A percentile compares a stretch with the other conserved stretches of the same genome.
Evolutionary conservation across 1,140 invertebrate genomes (phyloP).

Genomic region (Zaprionus nigranus): DNA sequence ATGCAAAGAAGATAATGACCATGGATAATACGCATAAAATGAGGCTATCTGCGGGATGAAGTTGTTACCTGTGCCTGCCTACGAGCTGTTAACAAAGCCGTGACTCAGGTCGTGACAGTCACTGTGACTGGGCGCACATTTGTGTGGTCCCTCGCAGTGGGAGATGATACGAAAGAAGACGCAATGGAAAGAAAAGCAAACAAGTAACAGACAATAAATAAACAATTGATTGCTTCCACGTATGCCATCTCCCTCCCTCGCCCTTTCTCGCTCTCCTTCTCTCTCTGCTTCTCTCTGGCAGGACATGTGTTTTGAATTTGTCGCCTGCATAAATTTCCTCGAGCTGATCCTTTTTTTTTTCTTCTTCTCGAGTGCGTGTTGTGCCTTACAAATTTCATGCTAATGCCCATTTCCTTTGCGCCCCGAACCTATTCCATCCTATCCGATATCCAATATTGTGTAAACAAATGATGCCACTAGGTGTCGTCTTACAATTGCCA

Average conservation of each 20-base stretch:
- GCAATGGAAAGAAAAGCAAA: slow-evolving; percentile 62
- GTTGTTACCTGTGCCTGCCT: slow-evolving; percentile 60
- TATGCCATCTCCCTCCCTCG: slow-evolving; percentile 16
- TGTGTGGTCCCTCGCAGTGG: slow-evolving; percentile 57
- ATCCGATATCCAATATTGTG: slow-evolving; percentile 79
- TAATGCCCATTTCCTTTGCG: slow-evolving; percentile 76
- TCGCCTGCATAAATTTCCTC: slow-evolving; percentile 78
- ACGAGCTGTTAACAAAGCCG: slow-evolving; percentile 11
- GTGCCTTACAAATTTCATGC: slow-evolving; percentile 79
- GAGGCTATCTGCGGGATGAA: slow-evolving; percentile 66
- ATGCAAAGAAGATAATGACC: slow-evolving; percentile 42
- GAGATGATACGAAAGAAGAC: slow-evolving; percentile 29
- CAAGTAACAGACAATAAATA: slow-evolving; percentile 76
- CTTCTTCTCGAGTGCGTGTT: slow-evolving; percentile 72
- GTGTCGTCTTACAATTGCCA: slow-evolving; percentile 73
- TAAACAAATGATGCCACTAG: slow-evolving; percentile 80
- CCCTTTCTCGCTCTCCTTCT: background rate
- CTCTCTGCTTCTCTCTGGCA: background rate
- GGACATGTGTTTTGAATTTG: slow-evolving; percentile 82
- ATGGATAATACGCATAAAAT: slow-evolving; percentile 69
- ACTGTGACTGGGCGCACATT: slow-evolving; percentile 23
- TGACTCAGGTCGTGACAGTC: slow-evolving; percentile 20
- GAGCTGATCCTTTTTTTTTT: slow-evolving; percentile 64
- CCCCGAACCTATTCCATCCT: slow-evolving; percentile 20
- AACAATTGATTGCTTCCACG: slow-evolving; percentile 69